These are phyloP conservation scores for Drosophila yakuba DNA, from an alignment of 1,140 invertebrate species.

Conservation along the genomic window DNA sequence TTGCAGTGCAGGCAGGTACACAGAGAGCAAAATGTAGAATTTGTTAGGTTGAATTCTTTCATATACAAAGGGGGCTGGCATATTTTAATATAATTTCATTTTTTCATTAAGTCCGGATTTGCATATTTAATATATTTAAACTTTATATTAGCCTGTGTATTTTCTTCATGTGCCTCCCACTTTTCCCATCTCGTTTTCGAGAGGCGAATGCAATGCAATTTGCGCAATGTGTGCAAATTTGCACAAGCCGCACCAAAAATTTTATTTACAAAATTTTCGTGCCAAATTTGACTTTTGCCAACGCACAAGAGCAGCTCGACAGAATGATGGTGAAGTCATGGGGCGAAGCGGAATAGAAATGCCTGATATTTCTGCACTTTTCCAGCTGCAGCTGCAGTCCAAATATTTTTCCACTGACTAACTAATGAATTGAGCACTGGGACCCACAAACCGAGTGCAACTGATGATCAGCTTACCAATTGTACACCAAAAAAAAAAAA, in stretches of 20 bases:
- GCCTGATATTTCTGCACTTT: conserved; percentile 17
- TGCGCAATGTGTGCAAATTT: conserved; percentile 73
- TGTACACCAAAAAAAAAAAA: not conserved
- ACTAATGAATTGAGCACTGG: conserved; percentile 53
- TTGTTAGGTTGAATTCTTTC: too few species aligned
- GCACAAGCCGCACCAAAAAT: conserved; percentile 67
- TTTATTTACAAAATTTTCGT: conserved; percentile 55
- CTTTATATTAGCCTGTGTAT: too few species aligned
- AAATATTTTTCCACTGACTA: conserved; percentile 61
- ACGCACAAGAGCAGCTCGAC: conserved; percentile 25
- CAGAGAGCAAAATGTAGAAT: not conserved
- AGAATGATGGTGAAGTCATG: conserved; percentile 7
- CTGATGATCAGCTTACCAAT: conserved; percentile 44
- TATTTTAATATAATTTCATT: not conserved
- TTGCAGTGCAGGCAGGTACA: conserved; percentile 9
- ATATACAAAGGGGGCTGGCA: not conserved
- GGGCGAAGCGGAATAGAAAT: conserved; percentile 6
- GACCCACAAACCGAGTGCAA: conserved; percentile 31
- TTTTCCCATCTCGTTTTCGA: not conserved
- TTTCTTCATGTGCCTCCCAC: not conserved
- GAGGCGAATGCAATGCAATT: conserved; percentile 62
- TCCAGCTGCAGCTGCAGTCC: conserved; percentile 24
- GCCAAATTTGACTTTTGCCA: conserved; percentile 52
- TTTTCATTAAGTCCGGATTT: not conserved
- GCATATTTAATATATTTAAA: not conserved